These are phyloP conservation scores for Paraescarpia echinospica DNA, from an alignment of 1,140 invertebrate genomes.

Conservation along the genomic window DNA sequence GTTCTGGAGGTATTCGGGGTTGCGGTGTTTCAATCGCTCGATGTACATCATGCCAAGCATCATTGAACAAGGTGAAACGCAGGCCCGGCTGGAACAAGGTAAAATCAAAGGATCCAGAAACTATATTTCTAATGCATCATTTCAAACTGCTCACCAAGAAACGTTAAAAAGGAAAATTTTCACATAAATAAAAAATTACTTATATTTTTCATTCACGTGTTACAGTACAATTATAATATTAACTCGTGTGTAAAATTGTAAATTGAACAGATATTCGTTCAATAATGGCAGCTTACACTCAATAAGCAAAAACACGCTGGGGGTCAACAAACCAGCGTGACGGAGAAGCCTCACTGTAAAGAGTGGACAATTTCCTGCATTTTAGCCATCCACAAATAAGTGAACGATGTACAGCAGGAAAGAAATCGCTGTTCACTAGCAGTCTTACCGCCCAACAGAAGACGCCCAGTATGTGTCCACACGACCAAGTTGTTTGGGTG, in stretches of 20 bases:
- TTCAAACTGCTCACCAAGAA: neutral
- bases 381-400: neutral
- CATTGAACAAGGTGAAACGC: constrained; percentile 82
- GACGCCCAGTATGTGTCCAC: constrained; percentile 79
- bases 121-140: neutral
- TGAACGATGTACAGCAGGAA: neutral
- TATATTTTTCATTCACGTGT: neutral
- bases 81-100: constrained; percentile 66
- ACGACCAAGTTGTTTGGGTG: constrained; percentile 73
- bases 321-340: neutral
- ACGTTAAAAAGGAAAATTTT: neutral
- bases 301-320: neutral
- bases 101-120: constrained; percentile 18
- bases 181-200: neutral
- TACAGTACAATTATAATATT: neutral
- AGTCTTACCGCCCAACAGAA: constrained; percentile 65
- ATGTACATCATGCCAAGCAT: constrained; percentile 81
- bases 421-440: neutral
- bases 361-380: neutral
- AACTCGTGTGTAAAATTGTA: neutral
- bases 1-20: constrained; percentile 78
- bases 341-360: neutral
- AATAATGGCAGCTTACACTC: neutral
- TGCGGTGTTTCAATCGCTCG: constrained; percentile 75
- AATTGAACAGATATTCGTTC: neutral